Evolutionary conservation across 2,113 vertebrate genomes (phyloP).

Genomic region (Grammomys surdaster): DNA sequence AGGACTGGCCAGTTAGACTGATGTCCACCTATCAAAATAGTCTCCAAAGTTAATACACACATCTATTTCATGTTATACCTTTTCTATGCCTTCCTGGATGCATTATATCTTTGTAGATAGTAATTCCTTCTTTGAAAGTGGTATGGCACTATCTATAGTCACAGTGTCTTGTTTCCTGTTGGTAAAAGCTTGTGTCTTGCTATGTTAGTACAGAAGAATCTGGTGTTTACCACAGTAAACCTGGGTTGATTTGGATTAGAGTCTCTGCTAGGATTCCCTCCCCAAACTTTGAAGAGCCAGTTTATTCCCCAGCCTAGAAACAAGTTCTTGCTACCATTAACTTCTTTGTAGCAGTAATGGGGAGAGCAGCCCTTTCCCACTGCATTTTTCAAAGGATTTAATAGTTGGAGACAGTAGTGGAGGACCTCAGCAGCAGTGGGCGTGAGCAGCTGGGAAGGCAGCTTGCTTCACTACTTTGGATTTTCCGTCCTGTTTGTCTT

Average conservation of each 20-base stretch:
- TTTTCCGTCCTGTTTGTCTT: constrained; percentile 46
- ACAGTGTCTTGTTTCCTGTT: background rate
- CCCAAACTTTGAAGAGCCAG: background rate
- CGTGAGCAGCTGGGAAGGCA: background rate
- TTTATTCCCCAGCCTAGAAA: background rate
- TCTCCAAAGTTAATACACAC: background rate
- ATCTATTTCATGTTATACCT: background rate
- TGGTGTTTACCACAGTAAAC: background rate
- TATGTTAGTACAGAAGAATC: background rate
- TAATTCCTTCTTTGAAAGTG: background rate
- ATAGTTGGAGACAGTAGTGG: constrained; percentile 20
- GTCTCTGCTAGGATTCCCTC: background rate
- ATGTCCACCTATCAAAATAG: background rate
- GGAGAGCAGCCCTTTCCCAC: background rate
- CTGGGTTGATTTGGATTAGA: background rate
- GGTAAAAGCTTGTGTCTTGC: background rate
- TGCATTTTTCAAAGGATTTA: background rate
- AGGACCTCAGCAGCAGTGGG: background rate
- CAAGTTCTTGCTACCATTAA: background rate
- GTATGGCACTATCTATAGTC: background rate
- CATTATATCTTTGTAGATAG: background rate
- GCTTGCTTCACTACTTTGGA: background rate
- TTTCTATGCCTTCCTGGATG: background rate
- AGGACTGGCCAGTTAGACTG: background rate
- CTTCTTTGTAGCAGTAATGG: background rate